phyloP scores from a whole-genome alignment of 2,797 vertebrate species.

The Cyclura pinguis region DNA sequence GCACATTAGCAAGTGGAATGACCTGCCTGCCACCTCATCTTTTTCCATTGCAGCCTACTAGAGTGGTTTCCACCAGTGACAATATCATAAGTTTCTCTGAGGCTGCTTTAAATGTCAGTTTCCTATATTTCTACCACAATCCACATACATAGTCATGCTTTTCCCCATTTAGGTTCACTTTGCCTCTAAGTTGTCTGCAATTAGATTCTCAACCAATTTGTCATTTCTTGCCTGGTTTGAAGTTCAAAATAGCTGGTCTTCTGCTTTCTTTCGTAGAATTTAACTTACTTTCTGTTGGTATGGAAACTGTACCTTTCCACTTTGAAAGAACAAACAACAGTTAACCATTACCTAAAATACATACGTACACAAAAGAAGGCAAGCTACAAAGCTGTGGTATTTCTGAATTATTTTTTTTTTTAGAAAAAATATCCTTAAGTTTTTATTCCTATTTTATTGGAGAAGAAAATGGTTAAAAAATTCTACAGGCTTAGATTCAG shows the following conservation, averaged over 20 bases:
- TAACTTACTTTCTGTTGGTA: conserved; percentile 5
- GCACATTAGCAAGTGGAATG: too few species aligned
- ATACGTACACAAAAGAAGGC: too few species aligned
- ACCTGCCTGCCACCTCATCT: too few species aligned
- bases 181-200: not conserved
- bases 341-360: not conserved
- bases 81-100: not conserved
- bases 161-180: not conserved
- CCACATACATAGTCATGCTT: not conserved
- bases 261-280: not conserved
- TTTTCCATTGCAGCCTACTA: too few species aligned
- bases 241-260: not conserved
- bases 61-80: too few species aligned
- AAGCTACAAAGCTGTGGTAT: too few species aligned
- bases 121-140: too few species aligned
- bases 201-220: not conserved
- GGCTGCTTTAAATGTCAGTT: not conserved
- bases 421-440: not conserved
- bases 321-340: not conserved
- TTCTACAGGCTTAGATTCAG: not conserved
- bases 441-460: not conserved
- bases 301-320: conserved; percentile 7
- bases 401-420: too few species aligned
- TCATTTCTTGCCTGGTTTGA: not conserved
- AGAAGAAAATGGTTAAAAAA: not conserved